phyloP scores from a whole-genome alignment of 2,888 invertebrate species.

The Eupithecia pulchellata region DNA sequence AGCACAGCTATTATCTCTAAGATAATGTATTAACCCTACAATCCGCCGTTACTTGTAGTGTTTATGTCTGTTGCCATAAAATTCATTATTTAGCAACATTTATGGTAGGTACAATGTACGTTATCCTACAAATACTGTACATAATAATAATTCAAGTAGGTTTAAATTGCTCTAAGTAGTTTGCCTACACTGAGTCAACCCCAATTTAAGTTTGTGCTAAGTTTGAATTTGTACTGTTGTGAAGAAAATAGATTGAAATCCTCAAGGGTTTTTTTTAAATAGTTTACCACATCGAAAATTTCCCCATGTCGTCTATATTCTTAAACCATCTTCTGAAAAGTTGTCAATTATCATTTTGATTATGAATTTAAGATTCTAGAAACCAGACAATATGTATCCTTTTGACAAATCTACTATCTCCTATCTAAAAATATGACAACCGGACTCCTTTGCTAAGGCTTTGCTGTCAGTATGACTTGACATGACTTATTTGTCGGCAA shows the following conservation, averaged over 20 bases:
- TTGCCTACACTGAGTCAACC: slow-evolving; percentile 64
- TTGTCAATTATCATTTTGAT: no score
- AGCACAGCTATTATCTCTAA: slow-evolving; percentile 4
- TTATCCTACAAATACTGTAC: slow-evolving; percentile 9
- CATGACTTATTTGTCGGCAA: no score
- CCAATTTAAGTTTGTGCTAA: slow-evolving; percentile 73
- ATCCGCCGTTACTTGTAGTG: slow-evolving; percentile 14
- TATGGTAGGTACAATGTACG: slow-evolving; percentile 14
- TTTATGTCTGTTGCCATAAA: slow-evolving; percentile 17
- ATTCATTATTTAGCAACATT: slow-evolving; percentile 23
- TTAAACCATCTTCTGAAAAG: no score
- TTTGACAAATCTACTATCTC: no score
- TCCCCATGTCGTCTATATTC: no score
- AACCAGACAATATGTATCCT: no score
- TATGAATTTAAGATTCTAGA: no score
- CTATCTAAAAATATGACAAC: no score
- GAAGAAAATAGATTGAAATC: slow-evolving; percentile 17
- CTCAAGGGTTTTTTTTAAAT: background rate
- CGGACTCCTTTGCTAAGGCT: no score
- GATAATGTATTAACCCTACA: slow-evolving; percentile 2
- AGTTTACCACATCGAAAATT: background rate
- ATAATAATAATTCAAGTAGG: slow-evolving; percentile 54
- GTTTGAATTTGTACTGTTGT: slow-evolving; percentile 63
- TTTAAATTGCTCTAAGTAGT: slow-evolving; percentile 54
- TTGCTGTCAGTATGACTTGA: no score